These are phyloP conservation scores for Hypolimnas misippus DNA, from an alignment of 2,888 invertebrate species.

Conservation along the genomic window DNA sequence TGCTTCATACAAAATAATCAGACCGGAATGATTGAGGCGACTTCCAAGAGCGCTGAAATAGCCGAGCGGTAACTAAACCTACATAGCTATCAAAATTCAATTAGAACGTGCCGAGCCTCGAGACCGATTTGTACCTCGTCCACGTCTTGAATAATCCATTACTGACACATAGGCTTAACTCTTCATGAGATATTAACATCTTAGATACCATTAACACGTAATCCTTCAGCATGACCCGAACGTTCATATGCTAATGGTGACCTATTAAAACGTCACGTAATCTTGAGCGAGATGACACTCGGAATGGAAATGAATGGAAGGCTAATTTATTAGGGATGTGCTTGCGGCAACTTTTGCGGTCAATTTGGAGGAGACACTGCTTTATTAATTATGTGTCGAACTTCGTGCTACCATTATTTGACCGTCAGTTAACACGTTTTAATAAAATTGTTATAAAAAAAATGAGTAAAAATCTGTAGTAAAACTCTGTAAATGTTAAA, in stretches of 20 bases:
- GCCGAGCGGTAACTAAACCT: constrained; percentile 46
- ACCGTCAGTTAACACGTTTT: too few species aligned
- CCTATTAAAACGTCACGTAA: constrained; percentile 69
- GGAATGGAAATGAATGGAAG: constrained; percentile 61
- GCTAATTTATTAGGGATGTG: constrained; percentile 47
- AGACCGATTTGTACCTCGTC: constrained; percentile 59
- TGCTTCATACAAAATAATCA: constrained; percentile 37
- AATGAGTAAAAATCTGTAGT: too few species aligned
- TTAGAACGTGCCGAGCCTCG: constrained; percentile 53
- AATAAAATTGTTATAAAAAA: too few species aligned
- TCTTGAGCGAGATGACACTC: constrained; percentile 57
- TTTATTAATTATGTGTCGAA: constrained; percentile 11
- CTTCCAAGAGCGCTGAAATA: constrained; percentile 36
- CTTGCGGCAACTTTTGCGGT: constrained; percentile 20
- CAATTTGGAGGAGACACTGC: constrained; percentile 13
- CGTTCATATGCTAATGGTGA: constrained; percentile 76
- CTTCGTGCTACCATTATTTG: neutral
- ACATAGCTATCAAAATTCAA: constrained; percentile 60
- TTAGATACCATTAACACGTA: constrained; percentile 74
- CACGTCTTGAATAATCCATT: constrained; percentile 71
- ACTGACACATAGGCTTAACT: constrained; percentile 68
- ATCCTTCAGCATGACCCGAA: constrained; percentile 68
- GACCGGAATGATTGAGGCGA: constrained; percentile 40
- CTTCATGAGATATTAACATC: constrained; percentile 72
- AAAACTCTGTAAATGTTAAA: neutral